Evolutionary conservation across 1,140 invertebrate species (phyloP).

Genomic region (Drosophila tristis): DNA sequence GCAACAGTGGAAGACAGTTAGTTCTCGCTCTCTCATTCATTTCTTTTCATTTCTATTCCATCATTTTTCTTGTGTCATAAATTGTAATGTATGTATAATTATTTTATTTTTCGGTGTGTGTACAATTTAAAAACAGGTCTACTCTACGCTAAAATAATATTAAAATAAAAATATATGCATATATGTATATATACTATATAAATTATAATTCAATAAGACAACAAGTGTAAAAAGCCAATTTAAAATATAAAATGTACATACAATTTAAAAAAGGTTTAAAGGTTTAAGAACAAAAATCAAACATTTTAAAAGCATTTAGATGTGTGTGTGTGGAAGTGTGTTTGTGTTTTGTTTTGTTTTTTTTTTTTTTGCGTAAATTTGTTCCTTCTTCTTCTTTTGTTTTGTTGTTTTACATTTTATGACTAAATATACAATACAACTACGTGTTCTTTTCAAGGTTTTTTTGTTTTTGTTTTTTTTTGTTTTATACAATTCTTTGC

Average conservation of each 20-base stretch:
- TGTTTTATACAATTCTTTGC: slow-evolving; percentile 66
- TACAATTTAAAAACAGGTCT: slow-evolving; percentile 56
- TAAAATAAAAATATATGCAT: slow-evolving; percentile 46
- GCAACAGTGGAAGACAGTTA: slow-evolving; percentile 82
- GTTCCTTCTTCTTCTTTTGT: slow-evolving; percentile 40
- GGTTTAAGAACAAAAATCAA: slow-evolving; percentile 41
- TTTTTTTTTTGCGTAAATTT: slow-evolving; percentile 27
- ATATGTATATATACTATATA: slow-evolving; percentile 57
- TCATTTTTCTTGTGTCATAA: slow-evolving; percentile 36
- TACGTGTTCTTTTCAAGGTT: slow-evolving; percentile 62
- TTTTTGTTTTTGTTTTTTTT: slow-evolving; percentile 37
- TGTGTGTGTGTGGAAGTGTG: slow-evolving; percentile 31
- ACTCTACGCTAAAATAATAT: slow-evolving; percentile 35
- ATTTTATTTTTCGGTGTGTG: slow-evolving; percentile 50
- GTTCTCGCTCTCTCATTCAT: slow-evolving; percentile 25
- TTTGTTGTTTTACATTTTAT: slow-evolving; percentile 52
- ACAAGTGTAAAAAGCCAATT: slow-evolving; percentile 73
- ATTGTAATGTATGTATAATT: slow-evolving; percentile 13
- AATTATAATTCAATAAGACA: slow-evolving; percentile 78
- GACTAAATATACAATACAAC: slow-evolving; percentile 77
- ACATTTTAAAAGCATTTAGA: slow-evolving; percentile 76
- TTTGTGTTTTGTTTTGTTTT: slow-evolving; percentile 20
- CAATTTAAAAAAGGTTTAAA: slow-evolving; percentile 67
- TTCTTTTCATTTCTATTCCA: slow-evolving; percentile 28
- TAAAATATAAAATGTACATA: slow-evolving; percentile 70